Percentiles rank a stretch among this genome's conserved stretches.
phyloP scores from a whole-genome alignment of 2,888 invertebrate species.

The Pegoplata infirma region DNA sequence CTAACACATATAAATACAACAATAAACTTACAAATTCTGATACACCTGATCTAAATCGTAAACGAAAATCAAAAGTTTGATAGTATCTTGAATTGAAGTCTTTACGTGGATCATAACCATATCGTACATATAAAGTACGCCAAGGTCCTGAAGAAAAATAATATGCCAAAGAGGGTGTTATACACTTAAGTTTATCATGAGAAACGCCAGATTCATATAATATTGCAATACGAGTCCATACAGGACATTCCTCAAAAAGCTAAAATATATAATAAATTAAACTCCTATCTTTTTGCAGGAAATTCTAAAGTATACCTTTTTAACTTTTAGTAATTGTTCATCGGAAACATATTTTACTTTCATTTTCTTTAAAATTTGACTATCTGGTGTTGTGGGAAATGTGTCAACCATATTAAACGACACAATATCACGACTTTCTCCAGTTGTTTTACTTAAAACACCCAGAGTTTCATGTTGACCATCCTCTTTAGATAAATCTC shows the following conservation, averaged over 20 bases:
- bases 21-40: constrained; percentile 71
- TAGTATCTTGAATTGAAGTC: constrained; percentile 88
- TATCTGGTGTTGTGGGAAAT: constrained; percentile 82
- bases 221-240: constrained; percentile 92
- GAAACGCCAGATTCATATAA: constrained; percentile 82
- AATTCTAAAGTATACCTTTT: constrained; percentile 72
- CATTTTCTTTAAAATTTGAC: constrained; percentile 80
- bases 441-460: constrained; percentile 79
- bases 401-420: constrained; percentile 82
- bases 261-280: constrained; percentile 70
- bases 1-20: not conserved
- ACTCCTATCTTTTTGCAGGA: not conserved
- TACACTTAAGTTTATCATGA: constrained; percentile 83
- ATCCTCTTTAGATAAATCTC: constrained; percentile 75
- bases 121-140: constrained; percentile 92
- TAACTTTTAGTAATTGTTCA: constrained; percentile 79
- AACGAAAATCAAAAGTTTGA: constrained; percentile 92
- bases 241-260: constrained; percentile 90
- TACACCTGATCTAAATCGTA: constrained; percentile 75
- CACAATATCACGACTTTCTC: constrained; percentile 82
- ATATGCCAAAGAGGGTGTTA: constrained; percentile 91
- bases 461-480: constrained; percentile 78
- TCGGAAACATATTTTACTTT: constrained; percentile 78
- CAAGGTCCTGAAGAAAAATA: constrained; percentile 95
- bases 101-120: constrained; percentile 94